These are phyloP conservation scores for Neodontobutis hainanensis DNA, from an alignment of 2,113 vertebrate genomes.

Conservation along the genomic window DNA sequence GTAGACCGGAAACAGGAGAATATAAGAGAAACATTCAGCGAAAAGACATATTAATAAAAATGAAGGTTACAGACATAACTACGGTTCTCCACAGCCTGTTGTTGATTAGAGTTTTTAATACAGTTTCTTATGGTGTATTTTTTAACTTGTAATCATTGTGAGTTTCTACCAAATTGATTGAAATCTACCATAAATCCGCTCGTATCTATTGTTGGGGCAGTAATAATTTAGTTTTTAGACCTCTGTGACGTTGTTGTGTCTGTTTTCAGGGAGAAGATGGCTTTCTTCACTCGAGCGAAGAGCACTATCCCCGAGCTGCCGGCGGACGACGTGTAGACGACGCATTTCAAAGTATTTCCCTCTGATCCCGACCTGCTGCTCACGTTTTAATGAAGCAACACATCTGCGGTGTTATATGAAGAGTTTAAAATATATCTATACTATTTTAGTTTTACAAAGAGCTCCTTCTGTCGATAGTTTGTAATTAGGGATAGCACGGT, in stretches of 20 bases:
- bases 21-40: too few species aligned
- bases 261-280: conserved; percentile 95
- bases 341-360: conserved; percentile 60
- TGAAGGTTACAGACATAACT: too few species aligned
- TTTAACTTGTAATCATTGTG: too few species aligned
- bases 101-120: too few species aligned
- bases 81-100: too few species aligned
- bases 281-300: conserved; percentile 94
- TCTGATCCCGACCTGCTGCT: conserved; percentile 29
- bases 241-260: not conserved
- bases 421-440: too few species aligned
- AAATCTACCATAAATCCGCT: too few species aligned
- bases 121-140: too few species aligned
- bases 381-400: conserved; percentile 49
- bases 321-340: conserved; percentile 86
- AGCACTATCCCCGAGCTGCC: conserved; percentile 89
- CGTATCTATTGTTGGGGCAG: too few species aligned
- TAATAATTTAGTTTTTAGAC: not conserved
- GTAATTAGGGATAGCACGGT: conserved; percentile 53
- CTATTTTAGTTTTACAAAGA: conserved; percentile 57
- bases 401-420: conserved; percentile 66
- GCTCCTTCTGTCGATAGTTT: conserved; percentile 69
- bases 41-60: too few species aligned
- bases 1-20: too few species aligned
- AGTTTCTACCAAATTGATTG: too few species aligned